Evolutionary conservation across 2,113 vertebrate species (phyloP).

Genomic region (Percopsis transmontana): DNA sequence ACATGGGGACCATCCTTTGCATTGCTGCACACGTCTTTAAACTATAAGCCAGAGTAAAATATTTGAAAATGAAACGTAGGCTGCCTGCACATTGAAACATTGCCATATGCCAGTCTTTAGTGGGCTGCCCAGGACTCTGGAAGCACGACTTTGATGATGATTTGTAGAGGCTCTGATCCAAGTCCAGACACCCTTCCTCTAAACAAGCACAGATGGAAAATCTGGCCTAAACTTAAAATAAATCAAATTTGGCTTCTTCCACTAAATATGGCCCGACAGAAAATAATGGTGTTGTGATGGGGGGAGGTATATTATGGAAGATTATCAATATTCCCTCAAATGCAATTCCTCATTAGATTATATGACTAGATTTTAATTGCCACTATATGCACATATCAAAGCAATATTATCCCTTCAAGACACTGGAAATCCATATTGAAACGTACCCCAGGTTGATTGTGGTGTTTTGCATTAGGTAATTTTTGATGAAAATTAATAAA

Average conservation of each 20-base stretch:
- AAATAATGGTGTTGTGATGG: slow-evolving; percentile 18
- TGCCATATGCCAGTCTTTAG: no score
- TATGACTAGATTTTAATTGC: slow-evolving; percentile 9
- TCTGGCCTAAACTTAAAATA: slow-evolving; percentile 41
- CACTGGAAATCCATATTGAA: not conserved
- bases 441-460: not conserved
- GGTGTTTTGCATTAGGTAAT: not conserved
- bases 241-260: slow-evolving; percentile 36
- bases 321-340: slow-evolving; percentile 18
- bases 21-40: no score
- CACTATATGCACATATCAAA: not conserved
- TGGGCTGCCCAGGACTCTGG: no score
- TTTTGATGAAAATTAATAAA: not conserved
- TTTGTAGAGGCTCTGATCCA: slow-evolving; percentile 56
- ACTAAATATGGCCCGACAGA: slow-evolving; percentile 23
- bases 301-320: slow-evolving; percentile 17
- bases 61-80: no score
- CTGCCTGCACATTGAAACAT: no score
- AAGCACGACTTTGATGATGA: slow-evolving; percentile 63
- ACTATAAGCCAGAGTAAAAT: no score
- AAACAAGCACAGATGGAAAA: slow-evolving; percentile 67
- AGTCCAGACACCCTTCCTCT: slow-evolving; percentile 38
- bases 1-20: no score
- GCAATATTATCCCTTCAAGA: not conserved
- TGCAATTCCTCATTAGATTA: slow-evolving; percentile 1